A percentile compares a stretch with the other conserved stretches of the same genome.
Evolutionary conservation across 2,113 vertebrate species (phyloP).

Genomic region (Entomyzon cyanotis): DNA sequence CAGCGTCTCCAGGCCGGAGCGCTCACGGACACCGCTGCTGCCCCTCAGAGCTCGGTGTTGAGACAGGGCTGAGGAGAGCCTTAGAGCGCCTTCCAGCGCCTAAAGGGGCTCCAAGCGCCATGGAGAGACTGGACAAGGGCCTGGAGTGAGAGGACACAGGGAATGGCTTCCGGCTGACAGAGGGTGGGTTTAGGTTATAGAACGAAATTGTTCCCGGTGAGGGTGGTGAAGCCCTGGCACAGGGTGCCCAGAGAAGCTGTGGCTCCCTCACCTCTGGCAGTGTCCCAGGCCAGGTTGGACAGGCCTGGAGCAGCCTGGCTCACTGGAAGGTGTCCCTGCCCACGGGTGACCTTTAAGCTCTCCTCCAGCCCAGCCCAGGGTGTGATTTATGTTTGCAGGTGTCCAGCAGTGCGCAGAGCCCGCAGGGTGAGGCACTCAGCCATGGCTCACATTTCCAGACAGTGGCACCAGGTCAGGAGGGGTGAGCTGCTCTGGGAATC

Average conservation of each 20-base stretch:
- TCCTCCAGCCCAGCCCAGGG: not conserved
- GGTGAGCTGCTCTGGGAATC: not conserved
- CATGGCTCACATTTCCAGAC: not conserved
- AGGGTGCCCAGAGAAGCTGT: not conserved
- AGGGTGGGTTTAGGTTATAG: too few relatives aligned
- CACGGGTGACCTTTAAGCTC: not conserved
- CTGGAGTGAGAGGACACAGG: not conserved
- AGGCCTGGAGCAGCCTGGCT: not conserved
- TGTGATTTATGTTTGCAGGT: not conserved
- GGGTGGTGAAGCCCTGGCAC: not conserved
- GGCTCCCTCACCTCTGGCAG: not conserved
- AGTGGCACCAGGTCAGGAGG: not conserved
- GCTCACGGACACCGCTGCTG: not conserved
- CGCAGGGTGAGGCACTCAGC: not conserved
- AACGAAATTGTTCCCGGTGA: not conserved
- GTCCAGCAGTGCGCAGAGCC: not conserved
- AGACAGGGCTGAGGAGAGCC: not conserved
- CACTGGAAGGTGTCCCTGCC: not conserved
- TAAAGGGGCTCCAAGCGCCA: not conserved
- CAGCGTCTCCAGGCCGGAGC: not conserved
- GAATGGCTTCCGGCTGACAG: not conserved
- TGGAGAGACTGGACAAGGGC: not conserved
- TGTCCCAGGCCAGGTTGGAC: accelerated
- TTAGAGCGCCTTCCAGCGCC: not conserved
- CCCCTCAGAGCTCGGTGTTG: not conserved